These are phyloP conservation scores for Amniataba percoides DNA, from an alignment of 2,797 vertebrate species.

Conservation along the genomic window DNA sequence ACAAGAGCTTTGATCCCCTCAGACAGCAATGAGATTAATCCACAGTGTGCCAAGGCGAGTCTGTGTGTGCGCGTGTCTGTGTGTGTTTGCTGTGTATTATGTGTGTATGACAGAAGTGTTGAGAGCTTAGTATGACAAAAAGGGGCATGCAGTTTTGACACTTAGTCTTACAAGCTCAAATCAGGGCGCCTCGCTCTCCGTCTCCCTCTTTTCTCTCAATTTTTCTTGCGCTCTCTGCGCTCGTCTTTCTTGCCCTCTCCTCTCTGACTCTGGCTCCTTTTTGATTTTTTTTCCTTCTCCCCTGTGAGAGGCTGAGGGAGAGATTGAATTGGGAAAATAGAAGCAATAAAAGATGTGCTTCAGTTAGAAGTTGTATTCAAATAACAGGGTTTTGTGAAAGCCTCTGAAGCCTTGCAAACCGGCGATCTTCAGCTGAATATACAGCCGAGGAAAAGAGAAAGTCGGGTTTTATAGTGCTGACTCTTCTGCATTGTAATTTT, in stretches of 20 bases:
- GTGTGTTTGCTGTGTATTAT: slow-evolving; percentile 36
- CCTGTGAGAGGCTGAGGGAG: slow-evolving; percentile 39
- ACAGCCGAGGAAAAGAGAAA: slow-evolving; percentile 18
- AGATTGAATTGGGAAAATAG: slow-evolving; percentile 46
- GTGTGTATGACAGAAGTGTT: slow-evolving; percentile 52
- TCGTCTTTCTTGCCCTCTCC: slow-evolving; percentile 46
- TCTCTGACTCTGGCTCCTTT: slow-evolving; percentile 43
- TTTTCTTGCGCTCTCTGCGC: slow-evolving; percentile 9
- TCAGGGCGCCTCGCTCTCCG: slow-evolving; percentile 42
- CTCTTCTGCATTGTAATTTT: slow-evolving; percentile 29
- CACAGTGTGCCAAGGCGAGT: slow-evolving; percentile 59
- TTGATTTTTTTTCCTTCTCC: slow-evolving; percentile 25
- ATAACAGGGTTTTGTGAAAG: slow-evolving; percentile 50
- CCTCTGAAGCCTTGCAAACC: slow-evolving; percentile 41
- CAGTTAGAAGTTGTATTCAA: slow-evolving; percentile 48
- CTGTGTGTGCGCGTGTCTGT: slow-evolving; percentile 25
- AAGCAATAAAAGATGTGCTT: slow-evolving; percentile 57
- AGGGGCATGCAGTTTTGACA: slow-evolving; percentile 60
- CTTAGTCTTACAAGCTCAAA: slow-evolving; percentile 65
- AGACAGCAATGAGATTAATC: slow-evolving; percentile 76
- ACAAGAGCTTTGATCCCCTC: slow-evolving; percentile 72
- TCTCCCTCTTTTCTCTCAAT: slow-evolving; percentile 30
- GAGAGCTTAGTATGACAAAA: slow-evolving; percentile 71
- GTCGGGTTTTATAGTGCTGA: slow-evolving; percentile 17
- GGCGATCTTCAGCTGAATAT: slow-evolving; percentile 43